Percentiles rank a stretch among this genome's conserved stretches.
Conservation (phyloP, 2,888 invertebrate species). For the Cephus spinipes region DNA sequence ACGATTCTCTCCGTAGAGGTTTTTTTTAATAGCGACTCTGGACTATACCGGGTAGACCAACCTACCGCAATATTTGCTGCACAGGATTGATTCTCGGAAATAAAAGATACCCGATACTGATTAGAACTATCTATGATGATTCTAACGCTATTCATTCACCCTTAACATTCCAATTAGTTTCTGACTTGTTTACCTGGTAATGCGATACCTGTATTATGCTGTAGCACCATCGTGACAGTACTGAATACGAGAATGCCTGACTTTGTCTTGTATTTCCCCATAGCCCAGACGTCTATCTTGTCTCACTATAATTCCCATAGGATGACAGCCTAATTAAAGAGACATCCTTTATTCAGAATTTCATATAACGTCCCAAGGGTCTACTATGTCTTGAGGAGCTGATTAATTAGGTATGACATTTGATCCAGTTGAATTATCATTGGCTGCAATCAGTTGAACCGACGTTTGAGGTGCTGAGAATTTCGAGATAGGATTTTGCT, state of each 20-base stretch:
- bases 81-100: neutral
- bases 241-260: neutral
- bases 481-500: constrained; percentile 32
- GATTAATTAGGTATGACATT: neutral
- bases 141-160: neutral
- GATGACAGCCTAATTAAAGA: neutral
- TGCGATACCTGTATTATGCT: neutral
- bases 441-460: constrained; percentile 11
- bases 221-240: neutral
- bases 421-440: neutral
- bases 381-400: neutral
- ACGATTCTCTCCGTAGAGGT: neutral
- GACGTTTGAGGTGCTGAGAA: constrained; percentile 21
- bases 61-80: neutral
- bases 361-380: neutral
- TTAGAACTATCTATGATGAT: neutral
- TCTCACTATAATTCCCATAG: neutral
- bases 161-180: constrained; percentile 3
- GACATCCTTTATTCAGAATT: neutral
- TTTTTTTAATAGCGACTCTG: neutral
- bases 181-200: neutral
- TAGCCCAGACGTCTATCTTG: neutral
- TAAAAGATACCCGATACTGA: neutral
- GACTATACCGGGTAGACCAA: neutral
- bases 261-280: neutral